phyloP scores from a whole-genome alignment of 2,113 vertebrate species.

The Pachyramphus minor region DNA sequence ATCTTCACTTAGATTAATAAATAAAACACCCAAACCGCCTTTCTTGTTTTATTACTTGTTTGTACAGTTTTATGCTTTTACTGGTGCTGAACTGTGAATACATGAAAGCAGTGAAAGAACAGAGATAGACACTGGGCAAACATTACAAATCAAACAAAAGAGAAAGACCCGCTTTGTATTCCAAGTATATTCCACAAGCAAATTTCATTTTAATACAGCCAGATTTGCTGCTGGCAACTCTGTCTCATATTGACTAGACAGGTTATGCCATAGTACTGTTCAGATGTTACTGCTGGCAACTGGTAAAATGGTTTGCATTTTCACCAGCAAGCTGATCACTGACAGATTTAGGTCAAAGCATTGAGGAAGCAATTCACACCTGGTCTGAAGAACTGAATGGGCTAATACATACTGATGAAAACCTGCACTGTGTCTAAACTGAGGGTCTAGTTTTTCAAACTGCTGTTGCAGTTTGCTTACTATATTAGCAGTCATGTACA shows the following conservation, averaged over 20 bases:
- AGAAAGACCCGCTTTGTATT: neutral
- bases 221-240: neutral
- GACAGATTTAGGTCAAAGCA: neutral
- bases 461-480: neutral
- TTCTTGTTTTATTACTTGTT: neutral
- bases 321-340: neutral
- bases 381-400: neutral
- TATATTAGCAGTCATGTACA: neutral
- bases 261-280: accelerated
- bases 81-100: neutral
- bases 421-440: neutral
- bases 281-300: neutral
- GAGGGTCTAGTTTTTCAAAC: neutral
- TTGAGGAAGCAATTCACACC: neutral
- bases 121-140: neutral
- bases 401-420: neutral
- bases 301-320: neutral
- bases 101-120: neutral
- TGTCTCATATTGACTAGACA: neutral
- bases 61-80: neutral
- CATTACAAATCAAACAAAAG: neutral
- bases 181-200: neutral
- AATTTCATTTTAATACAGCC: neutral
- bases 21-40: neutral
- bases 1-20: neutral